These are phyloP conservation scores for Montipora capitata DNA, from an alignment of 92 coral and sea anemone species.

Conservation along the genomic window DNA sequence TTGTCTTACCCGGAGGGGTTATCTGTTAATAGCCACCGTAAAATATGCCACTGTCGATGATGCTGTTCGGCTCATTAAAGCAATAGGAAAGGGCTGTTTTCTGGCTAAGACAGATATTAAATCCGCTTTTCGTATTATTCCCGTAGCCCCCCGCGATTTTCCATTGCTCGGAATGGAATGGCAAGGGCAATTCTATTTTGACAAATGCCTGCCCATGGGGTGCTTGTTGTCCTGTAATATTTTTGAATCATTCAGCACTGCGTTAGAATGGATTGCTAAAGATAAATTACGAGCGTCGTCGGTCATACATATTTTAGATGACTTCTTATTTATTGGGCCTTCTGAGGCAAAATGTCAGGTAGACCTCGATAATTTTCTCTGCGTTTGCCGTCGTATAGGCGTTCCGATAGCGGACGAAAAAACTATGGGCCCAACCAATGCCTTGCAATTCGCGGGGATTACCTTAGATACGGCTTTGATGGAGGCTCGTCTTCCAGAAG, in stretches of 20 bases:
- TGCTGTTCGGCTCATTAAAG: constrained; percentile 59
- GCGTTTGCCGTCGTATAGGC: too few species aligned
- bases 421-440: neutral
- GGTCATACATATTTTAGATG: constrained; percentile 66
- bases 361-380: too few species aligned
- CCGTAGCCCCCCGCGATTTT: constrained; percentile 70
- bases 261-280: constrained; percentile 69
- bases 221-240: constrained; percentile 47
- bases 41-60: constrained; percentile 60
- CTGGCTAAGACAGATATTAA: constrained; percentile 77
- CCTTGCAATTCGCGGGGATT: constrained; percentile 66
- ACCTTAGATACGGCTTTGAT: constrained; percentile 49
- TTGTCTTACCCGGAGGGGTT: constrained; percentile 65
- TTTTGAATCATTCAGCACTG: too few species aligned
- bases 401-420: too few species aligned
- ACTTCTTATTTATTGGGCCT: constrained; percentile 66
- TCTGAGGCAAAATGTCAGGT: neutral
- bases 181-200: constrained; percentile 64
- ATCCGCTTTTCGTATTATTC: constrained; percentile 77
- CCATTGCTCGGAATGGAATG: constrained; percentile 61
- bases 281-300: constrained; percentile 35
- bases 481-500: constrained; percentile 73
- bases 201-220: constrained; percentile 77
- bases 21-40: constrained; percentile 69
- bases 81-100: constrained; percentile 56